A percentile compares a stretch with the other conserved stretches of the same genome.
Conservation (phyloP, 1,140 invertebrate species). For the Tyrophagus putrescentiae region DNA sequence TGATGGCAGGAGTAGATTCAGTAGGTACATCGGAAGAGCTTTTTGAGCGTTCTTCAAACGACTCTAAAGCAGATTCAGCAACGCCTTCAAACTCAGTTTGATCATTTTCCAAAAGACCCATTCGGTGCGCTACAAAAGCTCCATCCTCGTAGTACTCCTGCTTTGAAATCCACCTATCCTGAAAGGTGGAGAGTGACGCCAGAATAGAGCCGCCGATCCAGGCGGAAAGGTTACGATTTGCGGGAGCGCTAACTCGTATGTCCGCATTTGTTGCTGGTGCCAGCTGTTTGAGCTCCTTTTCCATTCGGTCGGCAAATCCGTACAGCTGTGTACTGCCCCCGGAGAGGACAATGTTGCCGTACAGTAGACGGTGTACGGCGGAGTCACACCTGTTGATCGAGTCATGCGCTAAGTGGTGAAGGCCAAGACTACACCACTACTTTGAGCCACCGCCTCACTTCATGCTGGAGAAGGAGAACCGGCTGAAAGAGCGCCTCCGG, state of each 20-base stretch:
- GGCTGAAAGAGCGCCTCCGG: conserved; percentile 33
- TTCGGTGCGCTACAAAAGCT: conserved; percentile 36
- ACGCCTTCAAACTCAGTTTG: too few relatives aligned
- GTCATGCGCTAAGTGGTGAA: too few relatives aligned
- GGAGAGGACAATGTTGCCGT: conserved; percentile 37
- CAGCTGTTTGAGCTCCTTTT: conserved; percentile 36
- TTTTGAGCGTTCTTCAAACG: too few relatives aligned
- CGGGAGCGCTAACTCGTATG: conserved; percentile 39
- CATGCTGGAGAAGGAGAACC: conserved; percentile 34
- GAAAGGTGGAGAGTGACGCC: conserved; percentile 42
- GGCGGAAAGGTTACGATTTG: conserved; percentile 78
- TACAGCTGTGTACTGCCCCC: conserved; percentile 43
- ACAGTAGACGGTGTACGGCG: neutral
- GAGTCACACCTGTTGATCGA: neutral
- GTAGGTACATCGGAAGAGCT: too few relatives aligned
- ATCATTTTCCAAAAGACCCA: too few relatives aligned
- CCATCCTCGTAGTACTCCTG: conserved; percentile 38
- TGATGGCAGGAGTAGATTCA: too few relatives aligned
- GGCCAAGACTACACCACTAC: too few relatives aligned
- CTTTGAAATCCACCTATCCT: conserved; percentile 40
- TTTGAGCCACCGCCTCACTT: conserved; percentile 35
- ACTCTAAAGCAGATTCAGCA: too few relatives aligned
- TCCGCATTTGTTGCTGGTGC: conserved; percentile 36
- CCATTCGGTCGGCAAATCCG: conserved; percentile 39
- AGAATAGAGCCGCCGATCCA: conserved; percentile 54